These are phyloP conservation scores for Athalia rosae DNA, from an alignment of 2,888 invertebrate genomes.

Conservation along the genomic window DNA sequence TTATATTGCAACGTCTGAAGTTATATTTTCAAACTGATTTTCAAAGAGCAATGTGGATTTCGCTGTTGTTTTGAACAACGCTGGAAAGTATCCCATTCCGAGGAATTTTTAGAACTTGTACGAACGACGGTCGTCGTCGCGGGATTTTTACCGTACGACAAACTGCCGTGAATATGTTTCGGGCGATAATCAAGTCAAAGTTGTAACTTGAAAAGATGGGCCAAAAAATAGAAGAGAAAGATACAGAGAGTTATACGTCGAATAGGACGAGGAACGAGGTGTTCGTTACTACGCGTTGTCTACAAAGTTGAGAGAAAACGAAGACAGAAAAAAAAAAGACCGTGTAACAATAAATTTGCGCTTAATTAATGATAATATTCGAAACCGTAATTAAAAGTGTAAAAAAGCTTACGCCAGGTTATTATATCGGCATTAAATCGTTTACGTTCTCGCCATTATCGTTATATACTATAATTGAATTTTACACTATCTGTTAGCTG, in stretches of 20 bases:
- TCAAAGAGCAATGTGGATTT: constrained; percentile 9
- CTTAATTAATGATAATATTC: constrained; percentile 13
- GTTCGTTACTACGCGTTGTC: background rate
- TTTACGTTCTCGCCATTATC: constrained; percentile 23
- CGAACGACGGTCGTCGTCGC: background rate
- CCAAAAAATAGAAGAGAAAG: background rate
- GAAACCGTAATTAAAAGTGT: constrained; percentile 33
- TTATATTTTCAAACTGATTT: constrained; percentile 36
- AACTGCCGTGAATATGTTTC: constrained; percentile 33
- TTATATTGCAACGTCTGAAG: constrained; percentile 29
- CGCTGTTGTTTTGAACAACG: constrained; percentile 35
- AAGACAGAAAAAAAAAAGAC: background rate
- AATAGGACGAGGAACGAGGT: background rate
- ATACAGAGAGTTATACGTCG: constrained; percentile 5
- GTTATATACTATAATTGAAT: constrained; percentile 18
- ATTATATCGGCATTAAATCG: constrained; percentile 40
- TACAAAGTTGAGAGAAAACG: no score
- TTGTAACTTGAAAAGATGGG: background rate
- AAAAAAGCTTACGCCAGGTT: constrained; percentile 27
- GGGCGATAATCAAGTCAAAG: constrained; percentile 12
- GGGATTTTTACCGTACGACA: background rate
- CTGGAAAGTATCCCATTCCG: constrained; percentile 11
- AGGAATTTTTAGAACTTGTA: constrained; percentile 10
- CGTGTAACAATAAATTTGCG: background rate
- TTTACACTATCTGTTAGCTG: background rate